phyloP scores from a whole-genome alignment of 53 echinoderm and acorn worm species.

The Glandiceps talaboti region DNA sequence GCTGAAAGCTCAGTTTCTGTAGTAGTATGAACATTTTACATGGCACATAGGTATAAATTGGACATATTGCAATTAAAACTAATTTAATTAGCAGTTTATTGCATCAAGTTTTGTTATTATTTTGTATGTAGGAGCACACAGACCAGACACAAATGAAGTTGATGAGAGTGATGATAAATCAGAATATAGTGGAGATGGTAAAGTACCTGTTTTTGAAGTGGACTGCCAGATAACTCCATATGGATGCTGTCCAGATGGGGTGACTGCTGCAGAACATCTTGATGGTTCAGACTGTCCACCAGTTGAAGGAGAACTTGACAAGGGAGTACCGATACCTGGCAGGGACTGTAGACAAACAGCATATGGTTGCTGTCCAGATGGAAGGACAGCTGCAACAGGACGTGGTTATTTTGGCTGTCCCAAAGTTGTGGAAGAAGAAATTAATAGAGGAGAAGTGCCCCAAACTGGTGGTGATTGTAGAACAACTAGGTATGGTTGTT shows the following conservation, averaged over 20 bases:
- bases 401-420: not conserved
- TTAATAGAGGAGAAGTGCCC: not conserved
- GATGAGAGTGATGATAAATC: too few species aligned
- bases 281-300: conserved; percentile 37
- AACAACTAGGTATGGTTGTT: conserved; percentile 40
- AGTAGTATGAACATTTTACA: too few species aligned
- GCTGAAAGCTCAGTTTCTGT: too few species aligned
- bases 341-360: conserved; percentile 22
- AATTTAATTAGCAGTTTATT: too few species aligned
- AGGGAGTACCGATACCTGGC: not conserved
- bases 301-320: not conserved
- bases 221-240: not conserved
- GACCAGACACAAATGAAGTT: too few species aligned
- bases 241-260: not conserved
- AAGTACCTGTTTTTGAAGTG: not conserved
- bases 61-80: too few species aligned
- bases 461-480: conserved; percentile 13
- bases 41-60: too few species aligned
- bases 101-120: too few species aligned
- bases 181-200: too few species aligned
- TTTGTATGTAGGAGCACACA: too few species aligned
- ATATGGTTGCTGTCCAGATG: conserved; percentile 54
- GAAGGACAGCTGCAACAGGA: conserved; percentile 6
- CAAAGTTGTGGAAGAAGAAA: not conserved
- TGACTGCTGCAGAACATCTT: not conserved